phyloP scores from a whole-genome alignment of 2,888 invertebrate genomes.

The Parnassius mnemosyne region DNA sequence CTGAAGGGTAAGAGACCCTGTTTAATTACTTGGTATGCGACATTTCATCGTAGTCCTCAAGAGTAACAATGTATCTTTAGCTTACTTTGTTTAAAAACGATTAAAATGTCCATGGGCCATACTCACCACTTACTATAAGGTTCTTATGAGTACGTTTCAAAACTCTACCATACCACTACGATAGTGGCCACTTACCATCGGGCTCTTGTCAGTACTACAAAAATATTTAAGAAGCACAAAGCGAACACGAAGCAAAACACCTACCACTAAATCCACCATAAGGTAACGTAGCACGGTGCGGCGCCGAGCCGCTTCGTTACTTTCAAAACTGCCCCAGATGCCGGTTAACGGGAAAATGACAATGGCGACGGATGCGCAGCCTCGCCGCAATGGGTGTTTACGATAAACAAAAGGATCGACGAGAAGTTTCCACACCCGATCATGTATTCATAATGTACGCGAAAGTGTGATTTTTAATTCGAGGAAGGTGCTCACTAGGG shows the following conservation, averaged over 20 bases:
- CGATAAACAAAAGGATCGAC: conserved; percentile 34
- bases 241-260: conserved; percentile 16
- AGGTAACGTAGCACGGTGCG: conserved; percentile 61
- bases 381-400: conserved; percentile 45
- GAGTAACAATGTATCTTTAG: no score
- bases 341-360: conserved; percentile 68
- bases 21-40: no score
- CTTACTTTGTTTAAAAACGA: no score
- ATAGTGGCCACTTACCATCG: no score
- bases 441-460: conserved; percentile 19
- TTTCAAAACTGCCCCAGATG: conserved; percentile 80
- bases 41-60: no score
- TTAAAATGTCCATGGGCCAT: no score
- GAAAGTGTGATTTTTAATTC: conserved; percentile 19
- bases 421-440: conserved; percentile 20
- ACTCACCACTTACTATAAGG: no score
- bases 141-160: no score
- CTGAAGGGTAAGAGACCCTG: no score
- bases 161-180: no score
- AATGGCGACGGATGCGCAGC: conserved; percentile 67
- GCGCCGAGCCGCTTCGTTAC: conserved; percentile 46
- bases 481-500: conserved; percentile 5
- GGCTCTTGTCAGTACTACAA: no score
- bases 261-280: conserved; percentile 27
- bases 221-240: background rate